phyloP scores from a whole-genome alignment of 2,888 invertebrate species.

The Sarcophaga rosellei region DNA sequence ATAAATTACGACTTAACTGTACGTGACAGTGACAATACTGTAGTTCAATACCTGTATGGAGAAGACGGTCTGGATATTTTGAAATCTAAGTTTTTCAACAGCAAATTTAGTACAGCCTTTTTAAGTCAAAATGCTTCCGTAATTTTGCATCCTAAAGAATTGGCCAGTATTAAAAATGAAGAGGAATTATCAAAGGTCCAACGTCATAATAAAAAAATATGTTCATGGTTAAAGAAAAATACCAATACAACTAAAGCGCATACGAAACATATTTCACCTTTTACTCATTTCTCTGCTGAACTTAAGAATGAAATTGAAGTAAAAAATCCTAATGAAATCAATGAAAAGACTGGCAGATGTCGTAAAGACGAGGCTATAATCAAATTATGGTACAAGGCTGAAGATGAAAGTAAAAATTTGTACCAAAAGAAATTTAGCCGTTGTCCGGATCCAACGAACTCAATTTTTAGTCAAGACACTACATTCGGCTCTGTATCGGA shows the following conservation, averaged over 20 bases:
- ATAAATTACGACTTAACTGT: slow-evolving; percentile 97
- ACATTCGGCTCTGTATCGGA: slow-evolving; percentile 94
- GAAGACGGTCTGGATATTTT: slow-evolving; percentile 96
- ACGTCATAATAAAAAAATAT: slow-evolving; percentile 84
- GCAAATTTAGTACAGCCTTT: slow-evolving; percentile 87
- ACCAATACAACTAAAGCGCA: slow-evolving; percentile 2
- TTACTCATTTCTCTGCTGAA: slow-evolving; percentile 84
- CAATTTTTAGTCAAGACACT: slow-evolving; percentile 87
- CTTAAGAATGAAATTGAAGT: slow-evolving; percentile 82
- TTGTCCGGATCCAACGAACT: slow-evolving; percentile 89
- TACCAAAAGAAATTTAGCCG: slow-evolving; percentile 81
- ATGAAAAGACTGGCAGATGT: slow-evolving; percentile 83
- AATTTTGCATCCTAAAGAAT: slow-evolving; percentile 83
- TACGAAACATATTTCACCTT: slow-evolving; percentile 79
- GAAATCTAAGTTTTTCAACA: slow-evolving; percentile 91
- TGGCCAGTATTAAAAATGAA: slow-evolving; percentile 84
- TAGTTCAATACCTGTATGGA: slow-evolving; percentile 96
- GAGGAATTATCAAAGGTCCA: slow-evolving; percentile 82
- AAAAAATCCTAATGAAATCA: slow-evolving; percentile 81
- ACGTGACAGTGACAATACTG: slow-evolving; percentile 94
- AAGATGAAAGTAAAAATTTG: slow-evolving; percentile 83
- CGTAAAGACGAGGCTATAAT: slow-evolving; percentile 84
- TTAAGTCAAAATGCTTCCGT: slow-evolving; percentile 90
- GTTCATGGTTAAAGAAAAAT: slow-evolving; percentile 84
- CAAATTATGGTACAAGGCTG: slow-evolving; percentile 86